Conservation (phyloP, 2,113 vertebrate genomes). For the Megalops atlanticus region DNA sequence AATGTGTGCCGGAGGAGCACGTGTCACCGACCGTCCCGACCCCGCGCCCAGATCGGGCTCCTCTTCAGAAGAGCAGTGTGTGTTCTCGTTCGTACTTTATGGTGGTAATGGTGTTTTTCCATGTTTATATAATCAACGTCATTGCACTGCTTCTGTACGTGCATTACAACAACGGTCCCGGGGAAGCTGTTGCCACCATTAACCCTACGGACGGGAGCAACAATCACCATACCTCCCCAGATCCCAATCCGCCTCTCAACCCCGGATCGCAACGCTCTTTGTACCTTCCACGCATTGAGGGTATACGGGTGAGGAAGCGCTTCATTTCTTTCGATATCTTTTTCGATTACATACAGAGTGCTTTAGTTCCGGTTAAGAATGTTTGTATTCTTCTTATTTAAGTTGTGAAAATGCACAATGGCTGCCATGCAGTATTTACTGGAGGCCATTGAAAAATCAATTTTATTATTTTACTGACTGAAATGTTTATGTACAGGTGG, state of each 20-base stretch:
- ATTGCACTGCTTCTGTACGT: constrained; percentile 88
- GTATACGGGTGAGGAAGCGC: constrained; percentile 81
- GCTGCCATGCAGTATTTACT: not conserved
- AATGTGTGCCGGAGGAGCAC: constrained; percentile 40
- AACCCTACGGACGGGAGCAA: constrained; percentile 35
- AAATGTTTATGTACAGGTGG: constrained; percentile 74
- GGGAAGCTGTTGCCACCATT: constrained; percentile 42
- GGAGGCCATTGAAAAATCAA: not conserved
- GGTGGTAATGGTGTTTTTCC: constrained; percentile 92
- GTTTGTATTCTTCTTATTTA: not conserved
- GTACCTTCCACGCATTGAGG: constrained; percentile 82
- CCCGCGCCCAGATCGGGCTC: constrained; percentile 67
- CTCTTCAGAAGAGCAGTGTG: constrained; percentile 75
- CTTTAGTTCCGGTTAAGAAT: constrained; percentile 14
- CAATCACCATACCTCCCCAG: not conserved
- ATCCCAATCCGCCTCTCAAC: constrained; percentile 33
- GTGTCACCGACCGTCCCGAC: constrained; percentile 49
- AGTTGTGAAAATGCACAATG: not conserved
- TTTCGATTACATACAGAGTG: not conserved
- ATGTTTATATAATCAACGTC: constrained; percentile 91
- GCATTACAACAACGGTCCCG: constrained; percentile 83
- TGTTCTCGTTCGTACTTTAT: constrained; percentile 95
- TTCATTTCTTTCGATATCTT: not conserved
- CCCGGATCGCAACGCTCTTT: constrained; percentile 48
- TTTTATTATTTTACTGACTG: not conserved